Evolutionary conservation across 2,113 vertebrate species (phyloP).

Genomic region (Pleuronectes platessa): DNA sequence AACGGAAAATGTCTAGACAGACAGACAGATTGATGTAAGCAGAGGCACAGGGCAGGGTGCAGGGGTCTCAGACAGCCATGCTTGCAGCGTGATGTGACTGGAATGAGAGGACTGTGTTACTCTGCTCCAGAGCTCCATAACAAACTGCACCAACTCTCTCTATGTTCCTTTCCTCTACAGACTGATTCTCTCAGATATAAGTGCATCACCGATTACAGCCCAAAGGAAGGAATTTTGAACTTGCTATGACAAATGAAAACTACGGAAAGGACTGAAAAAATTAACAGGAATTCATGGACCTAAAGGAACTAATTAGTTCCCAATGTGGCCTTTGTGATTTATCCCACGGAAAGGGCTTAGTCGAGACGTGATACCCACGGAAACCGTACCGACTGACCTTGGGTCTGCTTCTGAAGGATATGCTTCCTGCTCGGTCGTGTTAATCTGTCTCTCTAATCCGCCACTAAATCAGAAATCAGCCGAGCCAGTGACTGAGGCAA

Average conservation of each 20-base stretch:
- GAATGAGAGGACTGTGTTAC: slow-evolving; percentile 8
- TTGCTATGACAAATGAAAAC: not conserved
- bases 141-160: slow-evolving; percentile 3
- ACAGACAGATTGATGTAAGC: not conserved
- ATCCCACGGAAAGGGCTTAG: not conserved
- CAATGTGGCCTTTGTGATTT: not conserved
- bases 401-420: slow-evolving; percentile 40
- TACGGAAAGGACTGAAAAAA: slow-evolving; percentile 15
- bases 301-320: slow-evolving; percentile 22
- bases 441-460: slow-evolving; percentile 62
- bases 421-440: slow-evolving; percentile 16
- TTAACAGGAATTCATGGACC: not conserved
- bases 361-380: slow-evolving; percentile 33
- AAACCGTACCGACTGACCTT: slow-evolving; percentile 31
- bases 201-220: not conserved
- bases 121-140: not conserved
- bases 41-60: slow-evolving; percentile 2
- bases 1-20: slow-evolving; percentile 23
- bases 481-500: slow-evolving; percentile 43
- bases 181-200: slow-evolving; percentile 9
- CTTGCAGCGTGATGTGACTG: slow-evolving; percentile 17
- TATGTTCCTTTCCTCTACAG: not conserved
- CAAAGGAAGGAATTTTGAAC: not conserved
- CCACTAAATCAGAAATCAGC: slow-evolving; percentile 61
- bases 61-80: slow-evolving; percentile 7